Conservation (phyloP, 2,113 vertebrate species). For the Clarias batrachus region DNA sequence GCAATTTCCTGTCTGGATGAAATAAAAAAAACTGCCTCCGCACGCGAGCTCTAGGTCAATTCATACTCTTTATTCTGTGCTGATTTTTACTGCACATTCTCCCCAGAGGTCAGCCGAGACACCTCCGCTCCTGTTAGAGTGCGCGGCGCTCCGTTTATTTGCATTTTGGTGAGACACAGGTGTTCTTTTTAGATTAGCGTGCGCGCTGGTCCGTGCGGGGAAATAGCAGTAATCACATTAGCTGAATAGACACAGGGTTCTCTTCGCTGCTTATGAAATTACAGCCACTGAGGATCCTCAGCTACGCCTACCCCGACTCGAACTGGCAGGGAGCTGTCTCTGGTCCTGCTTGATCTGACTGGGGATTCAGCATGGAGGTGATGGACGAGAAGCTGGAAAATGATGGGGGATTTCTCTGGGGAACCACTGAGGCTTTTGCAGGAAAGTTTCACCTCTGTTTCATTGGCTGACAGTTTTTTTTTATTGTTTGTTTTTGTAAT, state of each 20-base stretch:
- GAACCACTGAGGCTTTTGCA: constrained; percentile 41
- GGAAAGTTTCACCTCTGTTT: background rate
- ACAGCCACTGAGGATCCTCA: constrained; percentile 68
- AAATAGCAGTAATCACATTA: constrained; percentile 73
- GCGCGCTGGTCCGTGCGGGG: constrained; percentile 60
- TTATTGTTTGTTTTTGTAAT: background rate
- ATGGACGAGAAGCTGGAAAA: constrained; percentile 4
- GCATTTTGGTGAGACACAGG: constrained; percentile 67
- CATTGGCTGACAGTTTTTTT: background rate
- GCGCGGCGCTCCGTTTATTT: constrained; percentile 61
- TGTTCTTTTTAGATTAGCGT: constrained; percentile 75
- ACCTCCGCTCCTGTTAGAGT: constrained; percentile 65
- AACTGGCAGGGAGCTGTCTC: constrained; percentile 69
- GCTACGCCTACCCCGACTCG: constrained; percentile 69
- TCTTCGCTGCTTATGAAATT: constrained; percentile 73
- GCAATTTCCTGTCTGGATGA: background rate
- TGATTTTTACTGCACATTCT: constrained; percentile 51
- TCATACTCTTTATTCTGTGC: constrained; percentile 66
- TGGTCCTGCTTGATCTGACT: constrained; percentile 70
- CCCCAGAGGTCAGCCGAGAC: constrained; percentile 68
- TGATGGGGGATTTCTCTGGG: constrained; percentile 65
- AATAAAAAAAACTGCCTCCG: background rate
- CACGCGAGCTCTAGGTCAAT: constrained; percentile 62
- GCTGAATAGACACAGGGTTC: constrained; percentile 68
- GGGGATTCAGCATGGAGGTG: constrained; percentile 33